A percentile compares a stretch with the other conserved stretches of the same genome.
These are phyloP conservation scores for Siphonodentalium dalli DNA, from an alignment of 2,888 invertebrate species.

Conservation along the genomic window DNA sequence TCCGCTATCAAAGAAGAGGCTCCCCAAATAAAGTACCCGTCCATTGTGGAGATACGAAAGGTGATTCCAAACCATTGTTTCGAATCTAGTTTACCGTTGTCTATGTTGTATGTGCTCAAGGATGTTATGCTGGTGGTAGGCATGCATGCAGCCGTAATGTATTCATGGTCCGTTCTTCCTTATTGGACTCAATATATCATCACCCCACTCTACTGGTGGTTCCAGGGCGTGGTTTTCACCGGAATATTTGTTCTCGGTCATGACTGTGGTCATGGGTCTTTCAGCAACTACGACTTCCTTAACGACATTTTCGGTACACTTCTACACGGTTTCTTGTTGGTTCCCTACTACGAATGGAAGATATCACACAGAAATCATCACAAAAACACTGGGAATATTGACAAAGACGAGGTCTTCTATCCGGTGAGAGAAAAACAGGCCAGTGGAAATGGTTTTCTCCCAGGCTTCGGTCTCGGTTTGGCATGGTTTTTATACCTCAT, in stretches of 20 bases:
- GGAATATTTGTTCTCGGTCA: slow-evolving; percentile 58
- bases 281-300: slow-evolving; percentile 44
- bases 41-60: slow-evolving; percentile 52
- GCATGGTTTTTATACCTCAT: slow-evolving; percentile 57
- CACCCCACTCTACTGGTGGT: slow-evolving; percentile 48
- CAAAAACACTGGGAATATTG: slow-evolving; percentile 57
- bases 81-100: slow-evolving; percentile 39
- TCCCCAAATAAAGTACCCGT: slow-evolving; percentile 44
- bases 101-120: slow-evolving; percentile 51
- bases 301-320: slow-evolving; percentile 54
- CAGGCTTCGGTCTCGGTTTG: slow-evolving; percentile 41
- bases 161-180: slow-evolving; percentile 19
- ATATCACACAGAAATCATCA: slow-evolving; percentile 57
- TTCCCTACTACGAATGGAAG: slow-evolving; percentile 60
- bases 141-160: slow-evolving; percentile 26
- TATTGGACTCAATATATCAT: slow-evolving; percentile 13
- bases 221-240: slow-evolving; percentile 57
- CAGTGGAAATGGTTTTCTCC: slow-evolving; percentile 21
- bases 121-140: slow-evolving; percentile 41
- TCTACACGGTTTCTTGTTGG: slow-evolving; percentile 49
- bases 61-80: slow-evolving; percentile 52
- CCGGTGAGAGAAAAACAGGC: slow-evolving; percentile 41
- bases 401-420: slow-evolving; percentile 61
- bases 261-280: slow-evolving; percentile 60
- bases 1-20: too few species aligned